Base-by-base conservation (phyloP, 2,888 invertebrate genomes). In the Amaurobius ferox region DNA sequence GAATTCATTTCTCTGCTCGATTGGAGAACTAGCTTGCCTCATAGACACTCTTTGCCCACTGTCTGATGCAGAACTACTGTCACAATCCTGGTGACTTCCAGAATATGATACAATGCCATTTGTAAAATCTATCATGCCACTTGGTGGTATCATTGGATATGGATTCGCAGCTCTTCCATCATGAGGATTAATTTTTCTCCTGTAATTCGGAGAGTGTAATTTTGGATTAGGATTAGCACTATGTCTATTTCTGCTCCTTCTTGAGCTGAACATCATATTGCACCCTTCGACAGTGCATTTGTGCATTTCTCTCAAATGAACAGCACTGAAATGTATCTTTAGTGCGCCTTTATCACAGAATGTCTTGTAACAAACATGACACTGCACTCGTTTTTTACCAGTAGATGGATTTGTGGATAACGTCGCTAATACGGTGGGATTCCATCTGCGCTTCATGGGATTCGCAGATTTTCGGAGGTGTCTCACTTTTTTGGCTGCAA, bases 281-380 rank as follows among this genome's bases (percentile, higher is more conserved):
- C 99, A 99, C 0, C 98, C 98, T 91, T 97, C 97, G 0, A 99
- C 98, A 0, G 99, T 98, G 91, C 99, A 99, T 92, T 97, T 97
- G 92, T 99, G 99, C 99, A 99, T 99, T 93, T 99, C 99, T 55
- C 98, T 94, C 86, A 99, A 92, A 91, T 99, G 99, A 11, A 99
- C 99, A 0, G 99, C 99, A 72, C 98, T 98, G 91, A 98, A 99
- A 91, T 99, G 99, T 7, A 99, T 99, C 92, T 99, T 99, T 29
- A 99, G 93, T 0, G 99, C 99, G 87, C 99, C 99, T 93, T 99
- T 99, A 93, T 99, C 99, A 93, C 99, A 99, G 93, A 99, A 99
- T 19, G 99, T 99, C 93, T 99, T 99, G 87, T 98, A 93, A 91
- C 99, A 99, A 61, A 98, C 98, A 90, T 98, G 97, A 92, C 99